These are phyloP conservation scores for Calephelis perditalis DNA, from an alignment of 2,888 invertebrate genomes.

Conservation along the genomic window DNA sequence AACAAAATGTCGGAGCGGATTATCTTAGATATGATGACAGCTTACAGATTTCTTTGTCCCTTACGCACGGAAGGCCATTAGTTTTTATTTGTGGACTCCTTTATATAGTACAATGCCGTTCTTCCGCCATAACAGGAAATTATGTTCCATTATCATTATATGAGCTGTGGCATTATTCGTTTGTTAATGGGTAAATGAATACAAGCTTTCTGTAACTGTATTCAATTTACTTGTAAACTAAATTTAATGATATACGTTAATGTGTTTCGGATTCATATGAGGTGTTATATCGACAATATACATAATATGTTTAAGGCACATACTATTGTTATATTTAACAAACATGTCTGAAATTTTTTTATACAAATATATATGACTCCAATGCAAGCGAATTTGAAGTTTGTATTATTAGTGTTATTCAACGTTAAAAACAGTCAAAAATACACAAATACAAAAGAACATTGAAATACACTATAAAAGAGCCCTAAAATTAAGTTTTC, in stretches of 20 bases:
- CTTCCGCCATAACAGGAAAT: conserved; percentile 34
- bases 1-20: conserved; percentile 29
- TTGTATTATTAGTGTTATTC: no score
- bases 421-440: no score
- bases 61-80: conserved; percentile 34
- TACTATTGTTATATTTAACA: no score
- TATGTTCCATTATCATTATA: conserved; percentile 36
- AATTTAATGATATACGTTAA: conserved; percentile 36
- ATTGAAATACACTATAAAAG: no score
- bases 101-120: conserved; percentile 33
- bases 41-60: conserved; percentile 37
- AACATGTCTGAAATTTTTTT: no score
- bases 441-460: no score
- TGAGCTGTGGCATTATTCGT: conserved; percentile 24
- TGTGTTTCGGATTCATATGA: not conserved
- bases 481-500: no score
- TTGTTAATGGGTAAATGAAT: conserved; percentile 8
- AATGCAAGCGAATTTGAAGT: no score
- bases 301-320: no score
- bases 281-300: no score
- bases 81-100: conserved; percentile 36
- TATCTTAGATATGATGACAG: conserved; percentile 35
- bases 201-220: conserved; percentile 19
- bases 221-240: conserved; percentile 27
- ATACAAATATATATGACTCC: no score